Evolutionary conservation across 2,888 invertebrate species (phyloP), one percentile per base, ranked within the genome.

Genomic region (Eurois occulta): DNA sequence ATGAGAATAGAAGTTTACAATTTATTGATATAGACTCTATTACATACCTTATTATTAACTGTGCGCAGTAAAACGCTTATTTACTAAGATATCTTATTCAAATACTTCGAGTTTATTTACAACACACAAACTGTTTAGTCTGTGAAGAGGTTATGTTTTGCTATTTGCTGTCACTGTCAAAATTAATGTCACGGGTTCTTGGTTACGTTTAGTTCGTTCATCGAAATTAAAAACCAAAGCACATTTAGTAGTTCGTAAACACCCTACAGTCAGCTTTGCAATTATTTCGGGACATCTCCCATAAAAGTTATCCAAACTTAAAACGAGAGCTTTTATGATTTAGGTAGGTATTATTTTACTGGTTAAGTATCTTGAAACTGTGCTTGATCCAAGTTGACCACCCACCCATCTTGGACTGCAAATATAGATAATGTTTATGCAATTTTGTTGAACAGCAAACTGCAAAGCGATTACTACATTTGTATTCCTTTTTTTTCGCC

Each of bases 71-170:
- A 21, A 10, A 38, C 10, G 24, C 55, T 64, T 68, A 68, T 35
- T 48, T 69, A 35, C 21, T 62, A 55, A 32, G 21, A 10, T 62
- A 48, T 38, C 43, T 11, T 7, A 32, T 38, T 38, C 13, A 38
- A n/a, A n/a, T 2, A 16, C 24, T 2, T 43, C 6, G 5, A 21
- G 32, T 64, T 74, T 41, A 81, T 81, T 62, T 46, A 75, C 48
- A 55, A n/a, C n/a, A n/a, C n/a, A n/a, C n/a, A n/a, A n/a, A n/a
- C n/a, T n/a, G n/a, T n/a, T n/a, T n/a, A n/a, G n/a, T n/a, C n/a
- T n/a, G n/a, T n/a, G n/a, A n/a, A n/a, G n/a, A n/a, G 81, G 81
- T 80, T 80, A 80, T 68, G 1, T 74, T 68, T 75, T 46, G 38
- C 28, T 67, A 46, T 68, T 75, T 46, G 38, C 28, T 67, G 55